A percentile compares a stretch with the other conserved stretches of the same genome.
These are phyloP conservation scores for Oryzaephilus surinamensis DNA, from an alignment of 1,140 invertebrate genomes.

Conservation along the genomic window DNA sequence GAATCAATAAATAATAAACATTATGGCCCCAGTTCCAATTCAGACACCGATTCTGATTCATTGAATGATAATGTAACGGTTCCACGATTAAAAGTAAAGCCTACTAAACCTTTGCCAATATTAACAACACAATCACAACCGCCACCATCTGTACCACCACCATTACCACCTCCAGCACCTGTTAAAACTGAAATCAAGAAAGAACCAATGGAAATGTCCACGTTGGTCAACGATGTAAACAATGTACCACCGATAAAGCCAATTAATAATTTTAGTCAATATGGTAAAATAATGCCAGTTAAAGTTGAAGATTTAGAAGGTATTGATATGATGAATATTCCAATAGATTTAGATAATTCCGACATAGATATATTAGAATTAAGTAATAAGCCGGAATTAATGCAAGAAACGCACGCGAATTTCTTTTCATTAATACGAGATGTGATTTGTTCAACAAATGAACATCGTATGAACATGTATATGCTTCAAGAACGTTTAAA, in stretches of 20 bases:
- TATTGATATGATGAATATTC: conserved; percentile 55
- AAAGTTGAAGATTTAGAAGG: conserved; percentile 45
- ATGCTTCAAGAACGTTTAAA: conserved; percentile 66
- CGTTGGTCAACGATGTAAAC: conserved; percentile 6
- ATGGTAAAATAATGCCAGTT: conserved; percentile 34
- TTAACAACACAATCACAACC: conserved; percentile 1
- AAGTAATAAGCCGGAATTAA: conserved; percentile 40
- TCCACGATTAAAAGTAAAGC: conserved; percentile 8
- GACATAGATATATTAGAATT: conserved; percentile 45
- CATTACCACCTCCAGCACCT: conserved; percentile 1
- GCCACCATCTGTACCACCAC: conserved; percentile 1
- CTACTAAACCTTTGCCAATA: conserved; percentile 10
- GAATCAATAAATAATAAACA: too few relatives aligned
- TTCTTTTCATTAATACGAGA: conserved; percentile 75
- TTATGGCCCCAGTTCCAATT: too few relatives aligned
- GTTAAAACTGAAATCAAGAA: conserved; percentile 24
- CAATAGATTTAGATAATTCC: conserved; percentile 50
- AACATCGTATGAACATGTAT: conserved; percentile 63
- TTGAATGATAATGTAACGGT: conserved; percentile 23
- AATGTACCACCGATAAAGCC: conserved; percentile 6
- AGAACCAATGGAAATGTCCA: conserved; percentile 12
- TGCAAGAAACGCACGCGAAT: conserved; percentile 66
- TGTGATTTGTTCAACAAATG: conserved; percentile 69
- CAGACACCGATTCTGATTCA: conserved; percentile 34
- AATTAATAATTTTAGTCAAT: too few relatives aligned